A percentile compares a stretch with the other conserved stretches of the same genome.
phyloP scores from a whole-genome alignment of 2,797 vertebrate genomes.

The Chelonia mydas region DNA sequence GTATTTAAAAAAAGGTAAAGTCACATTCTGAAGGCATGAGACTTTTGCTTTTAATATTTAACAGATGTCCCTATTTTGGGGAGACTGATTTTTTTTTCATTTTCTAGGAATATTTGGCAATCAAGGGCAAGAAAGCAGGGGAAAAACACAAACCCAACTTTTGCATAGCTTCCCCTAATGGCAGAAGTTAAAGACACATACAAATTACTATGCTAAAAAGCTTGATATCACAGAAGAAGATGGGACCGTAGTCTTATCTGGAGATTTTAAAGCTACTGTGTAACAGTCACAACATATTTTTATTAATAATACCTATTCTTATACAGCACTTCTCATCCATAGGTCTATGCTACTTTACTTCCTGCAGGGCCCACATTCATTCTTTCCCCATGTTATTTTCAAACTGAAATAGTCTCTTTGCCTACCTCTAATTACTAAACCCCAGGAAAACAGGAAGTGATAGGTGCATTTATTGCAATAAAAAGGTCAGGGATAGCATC shows the following conservation, averaged over 20 bases:
- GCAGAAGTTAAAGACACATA: background rate
- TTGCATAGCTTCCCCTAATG: background rate
- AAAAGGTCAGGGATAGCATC: background rate
- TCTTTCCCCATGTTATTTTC: rapidly evolving
- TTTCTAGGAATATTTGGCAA: conserved; percentile 9
- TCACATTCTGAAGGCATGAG: conserved; percentile 36
- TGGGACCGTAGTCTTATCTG: background rate
- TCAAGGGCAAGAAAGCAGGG: background rate
- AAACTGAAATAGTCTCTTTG: background rate
- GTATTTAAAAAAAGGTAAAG: conserved; percentile 27
- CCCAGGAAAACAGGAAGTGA: background rate
- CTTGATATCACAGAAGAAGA: background rate
- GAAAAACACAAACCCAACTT: background rate
- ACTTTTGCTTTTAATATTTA: background rate
- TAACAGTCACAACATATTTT: background rate
- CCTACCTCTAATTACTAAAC: background rate
- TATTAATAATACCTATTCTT: background rate
- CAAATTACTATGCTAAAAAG: background rate
- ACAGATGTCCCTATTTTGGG: conserved; percentile 22
- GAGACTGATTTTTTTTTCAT: background rate
- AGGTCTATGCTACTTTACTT: background rate
- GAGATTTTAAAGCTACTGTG: background rate
- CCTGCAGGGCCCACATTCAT: background rate
- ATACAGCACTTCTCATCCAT: background rate
- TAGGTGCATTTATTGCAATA: background rate